Evolutionary conservation across 1,140 invertebrate species (phyloP), one percentile per base, ranked within the genome.

Genomic region (Hydropsyche tenuis): DNA sequence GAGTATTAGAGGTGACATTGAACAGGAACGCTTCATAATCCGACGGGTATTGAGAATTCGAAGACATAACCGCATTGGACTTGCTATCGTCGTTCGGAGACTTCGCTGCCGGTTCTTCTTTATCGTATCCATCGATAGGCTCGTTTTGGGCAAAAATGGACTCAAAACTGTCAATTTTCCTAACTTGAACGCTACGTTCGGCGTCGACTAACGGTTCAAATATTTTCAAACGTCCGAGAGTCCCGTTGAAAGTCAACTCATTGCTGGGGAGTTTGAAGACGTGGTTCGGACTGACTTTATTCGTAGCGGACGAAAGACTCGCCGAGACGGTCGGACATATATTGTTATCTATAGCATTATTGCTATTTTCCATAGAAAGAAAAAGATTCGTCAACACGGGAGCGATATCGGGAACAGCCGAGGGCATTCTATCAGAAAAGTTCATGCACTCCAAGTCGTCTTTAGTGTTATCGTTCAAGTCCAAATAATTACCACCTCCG

Each of bases 321-420:
- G 82, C 70, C 5, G 81, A 81, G 64, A 81, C 80, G 76, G 80
- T 42, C 6, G 18, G 37, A 22, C 65, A 69, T 2, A 76, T 62
- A 68, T 73, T 76, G 27, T 77, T 85, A 69, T 85, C 84, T 3
- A 83, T 82, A 11, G 84, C 84, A 79, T 85, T 85, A 69, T 84
- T 85, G 69, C 84, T 85, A 69, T 85, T 85, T 73, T 85, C 84
- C 84, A 85, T 85, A 11, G 81, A 84, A 1, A 78, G 20, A 45
- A 79, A 77, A 37, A 83, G 83, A 74, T 81, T 83, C 80, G 82
- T 82, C 43, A 85, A 80, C 7, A 82, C 78, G 1, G 82, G 79
- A 14, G 45, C 20, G 73, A 73, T 9, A 53, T 64, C 46, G 16
- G 14, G 65, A 68, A 68, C 2, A 63, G n/a, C 22, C 11, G 1